Evolutionary conservation across 1,140 invertebrate species (phyloP).

Genomic region (Euwallacea similis): DNA sequence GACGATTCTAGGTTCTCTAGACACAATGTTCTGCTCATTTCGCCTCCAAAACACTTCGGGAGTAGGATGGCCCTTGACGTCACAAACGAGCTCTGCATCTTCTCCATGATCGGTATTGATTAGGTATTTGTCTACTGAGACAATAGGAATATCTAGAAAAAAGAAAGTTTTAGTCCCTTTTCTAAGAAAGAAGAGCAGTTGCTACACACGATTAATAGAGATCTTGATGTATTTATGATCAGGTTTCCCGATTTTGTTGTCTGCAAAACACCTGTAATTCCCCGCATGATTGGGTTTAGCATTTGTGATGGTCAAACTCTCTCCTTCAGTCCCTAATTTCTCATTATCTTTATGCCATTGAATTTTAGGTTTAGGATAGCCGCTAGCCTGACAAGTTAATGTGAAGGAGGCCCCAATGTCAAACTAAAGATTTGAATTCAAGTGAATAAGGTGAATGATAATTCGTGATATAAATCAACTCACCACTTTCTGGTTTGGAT

Average conservation of each 20-base stretch:
- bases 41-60: slow-evolving; percentile 43
- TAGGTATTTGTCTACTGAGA: slow-evolving; percentile 42
- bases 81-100: slow-evolving; percentile 44
- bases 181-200: not conserved
- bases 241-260: slow-evolving; percentile 44
- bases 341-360: slow-evolving; percentile 43
- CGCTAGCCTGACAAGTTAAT: slow-evolving; percentile 44
- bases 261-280: slow-evolving; percentile 46
- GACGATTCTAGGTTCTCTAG: slow-evolving; percentile 31
- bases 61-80: slow-evolving; percentile 42
- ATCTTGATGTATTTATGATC: slow-evolving; percentile 44
- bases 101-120: slow-evolving; percentile 43
- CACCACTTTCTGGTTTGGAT: slow-evolving; percentile 21
- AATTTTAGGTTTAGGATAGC: slow-evolving; percentile 44
- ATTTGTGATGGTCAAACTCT: slow-evolving; percentile 42
- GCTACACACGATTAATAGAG: slow-evolving; percentile 40
- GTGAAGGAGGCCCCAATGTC: slow-evolving; percentile 39
- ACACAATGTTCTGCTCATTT: slow-evolving; percentile 37
- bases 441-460: slow-evolving; percentile 1
- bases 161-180: not conserved
- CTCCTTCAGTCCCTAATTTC: slow-evolving; percentile 41
- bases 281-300: slow-evolving; percentile 41
- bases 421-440: slow-evolving; percentile 33
- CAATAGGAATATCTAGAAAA: slow-evolving; percentile 43
- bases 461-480: slow-evolving; percentile 5